Conservation (phyloP, 1,140 invertebrate genomes). For the Tenebrio molitor region DNA sequence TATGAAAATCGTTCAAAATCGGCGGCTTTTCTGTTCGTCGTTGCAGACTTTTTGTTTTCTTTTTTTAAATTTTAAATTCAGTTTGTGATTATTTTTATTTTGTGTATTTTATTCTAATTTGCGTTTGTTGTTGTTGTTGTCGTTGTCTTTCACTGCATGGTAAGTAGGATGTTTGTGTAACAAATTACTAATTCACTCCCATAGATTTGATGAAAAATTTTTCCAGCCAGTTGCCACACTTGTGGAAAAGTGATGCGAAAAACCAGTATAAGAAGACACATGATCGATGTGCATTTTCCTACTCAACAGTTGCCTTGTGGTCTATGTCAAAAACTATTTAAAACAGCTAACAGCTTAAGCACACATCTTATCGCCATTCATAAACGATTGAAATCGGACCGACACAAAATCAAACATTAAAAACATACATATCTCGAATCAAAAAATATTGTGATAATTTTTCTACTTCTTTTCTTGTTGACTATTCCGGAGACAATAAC, state of each 20-base stretch:
- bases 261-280: slow-evolving; percentile 59
- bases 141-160: slow-evolving; percentile 60
- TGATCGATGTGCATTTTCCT: slow-evolving; percentile 58
- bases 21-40: slow-evolving; percentile 14
- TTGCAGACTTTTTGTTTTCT: slow-evolving; percentile 41
- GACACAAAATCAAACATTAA: slow-evolving; percentile 16
- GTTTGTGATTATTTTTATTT: slow-evolving; percentile 45
- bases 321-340: slow-evolving; percentile 61
- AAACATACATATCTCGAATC: slow-evolving; percentile 1
- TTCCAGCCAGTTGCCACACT: slow-evolving; percentile 56
- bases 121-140: slow-evolving; percentile 50
- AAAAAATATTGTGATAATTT: background rate
- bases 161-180: slow-evolving; percentile 60
- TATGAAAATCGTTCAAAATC: too few species aligned
- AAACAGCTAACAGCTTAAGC: slow-evolving; percentile 59
- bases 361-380: slow-evolving; percentile 60
- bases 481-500: too few species aligned
- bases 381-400: slow-evolving; percentile 52
- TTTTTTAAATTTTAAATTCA: too few species aligned
- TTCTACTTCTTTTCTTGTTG: too few species aligned
- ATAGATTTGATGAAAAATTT: slow-evolving; percentile 45
- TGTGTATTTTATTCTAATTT: slow-evolving; percentile 53
- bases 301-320: slow-evolving; percentile 56
- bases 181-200: slow-evolving; percentile 53
- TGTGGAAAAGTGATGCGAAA: slow-evolving; percentile 60